Conservation (phyloP, 2,888 invertebrate species). For the Gasteruption jaculator region DNA sequence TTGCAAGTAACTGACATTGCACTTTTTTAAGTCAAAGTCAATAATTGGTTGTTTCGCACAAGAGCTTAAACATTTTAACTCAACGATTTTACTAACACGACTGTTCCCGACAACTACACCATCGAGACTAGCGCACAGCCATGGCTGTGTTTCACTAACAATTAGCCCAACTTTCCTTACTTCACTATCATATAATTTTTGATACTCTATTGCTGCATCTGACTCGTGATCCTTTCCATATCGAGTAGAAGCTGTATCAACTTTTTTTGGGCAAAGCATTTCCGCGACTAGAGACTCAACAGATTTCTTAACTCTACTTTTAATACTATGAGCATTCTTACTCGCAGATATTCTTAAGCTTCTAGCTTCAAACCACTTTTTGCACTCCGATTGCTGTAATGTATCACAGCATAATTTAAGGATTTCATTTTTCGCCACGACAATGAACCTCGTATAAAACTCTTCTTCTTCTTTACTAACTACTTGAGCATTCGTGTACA, state of each 20-base stretch:
- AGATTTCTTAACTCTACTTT: conserved; percentile 14
- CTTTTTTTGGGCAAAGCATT: conserved; percentile 13
- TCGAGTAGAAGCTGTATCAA: conserved; percentile 12
- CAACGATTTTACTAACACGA: conserved; percentile 12
- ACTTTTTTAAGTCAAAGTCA: conserved; percentile 7
- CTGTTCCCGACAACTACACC: conserved; percentile 17
- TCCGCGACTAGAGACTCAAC: conserved; percentile 11
- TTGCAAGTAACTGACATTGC: conserved; percentile 18
- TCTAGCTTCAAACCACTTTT: conserved; percentile 19
- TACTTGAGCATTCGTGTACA: too few species aligned
- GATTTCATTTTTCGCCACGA: conserved; percentile 9
- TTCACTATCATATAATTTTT: conserved; percentile 8
- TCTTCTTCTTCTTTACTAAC: too few species aligned
- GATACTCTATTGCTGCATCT: conserved; percentile 9
- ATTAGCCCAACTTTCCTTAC: conserved; percentile 18
- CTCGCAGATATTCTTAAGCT: conserved; percentile 17
- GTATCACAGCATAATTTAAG: conserved; percentile 17
- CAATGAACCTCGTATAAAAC: conserved; percentile 5
- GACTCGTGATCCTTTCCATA: conserved; percentile 15
- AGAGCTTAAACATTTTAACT: conserved; percentile 20
- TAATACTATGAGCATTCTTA: conserved; percentile 18
- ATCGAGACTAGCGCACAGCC: conserved; percentile 17
- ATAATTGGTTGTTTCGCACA: conserved; percentile 17
- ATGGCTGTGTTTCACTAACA: conserved; percentile 14
- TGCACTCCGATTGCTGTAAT: conserved; percentile 14